Evolutionary conservation across 1,140 invertebrate species (phyloP), one percentile per base, ranked within the genome.

Genomic region (Phocides pigmalion): DNA sequence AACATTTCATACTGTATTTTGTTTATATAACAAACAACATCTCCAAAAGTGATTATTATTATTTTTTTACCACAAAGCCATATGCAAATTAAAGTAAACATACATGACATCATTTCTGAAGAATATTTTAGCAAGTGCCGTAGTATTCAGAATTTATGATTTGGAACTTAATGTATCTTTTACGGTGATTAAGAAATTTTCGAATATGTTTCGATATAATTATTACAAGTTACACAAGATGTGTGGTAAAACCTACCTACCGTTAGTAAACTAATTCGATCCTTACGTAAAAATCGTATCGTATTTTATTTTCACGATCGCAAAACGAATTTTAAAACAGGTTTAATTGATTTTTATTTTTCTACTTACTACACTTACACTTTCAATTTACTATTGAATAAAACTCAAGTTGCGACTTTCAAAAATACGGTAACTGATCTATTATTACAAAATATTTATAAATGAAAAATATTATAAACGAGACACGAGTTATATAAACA

Each of bases 261-360:
- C n/a, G 22, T 53, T 53, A 39, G 46, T 46, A 20, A 20, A 28
- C 25, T 49, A 6, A 64, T 44, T 50, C 41, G 16, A 47, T 72
- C 62, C 63, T 72, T 72, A 65, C 70, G 54, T 65, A 69, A 72
- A 68, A 62, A 62, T 9, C 15, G 2, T 47, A 35, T 59, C 5
- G 4, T 11, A 39, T 50, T 5, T 44, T 44, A 11, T 9, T 46
- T 46, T 22, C 44, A 12, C 9, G 16, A 46, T 22, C 5, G 6
- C 1, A 16, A 8, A 44, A 44, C 4, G 8, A 11, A 44, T 44
- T 35, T 35, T 2, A n/a, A n/a, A 35, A 35, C 22, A 3, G 22
- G 22, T n/a, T 2, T n/a, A n/a, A n/a, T 35, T n/a, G 0, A 9
- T 35, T 12, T 3, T 35, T 3, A 35, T 35, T n/a, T n/a, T 35